These are phyloP conservation scores for Zaprionus africanus DNA, from an alignment of 1,140 invertebrate genomes.

Conservation along the genomic window DNA sequence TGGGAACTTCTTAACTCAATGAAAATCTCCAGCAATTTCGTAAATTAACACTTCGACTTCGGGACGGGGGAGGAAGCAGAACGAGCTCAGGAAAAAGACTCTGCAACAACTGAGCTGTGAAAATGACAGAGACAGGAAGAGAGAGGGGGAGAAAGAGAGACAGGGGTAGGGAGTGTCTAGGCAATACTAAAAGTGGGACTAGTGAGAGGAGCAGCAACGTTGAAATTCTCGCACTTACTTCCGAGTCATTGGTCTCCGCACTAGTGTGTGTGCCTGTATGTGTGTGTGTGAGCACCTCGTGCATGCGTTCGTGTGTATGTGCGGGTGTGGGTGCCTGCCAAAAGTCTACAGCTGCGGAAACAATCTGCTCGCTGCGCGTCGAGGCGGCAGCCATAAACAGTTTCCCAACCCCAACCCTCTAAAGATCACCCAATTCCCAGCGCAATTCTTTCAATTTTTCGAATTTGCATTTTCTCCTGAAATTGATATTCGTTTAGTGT, in stretches of 20 bases:
- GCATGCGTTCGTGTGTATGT: conserved; percentile 7
- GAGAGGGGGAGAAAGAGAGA: neutral
- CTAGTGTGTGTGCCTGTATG: conserved; percentile 19
- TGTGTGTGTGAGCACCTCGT: conserved; percentile 10
- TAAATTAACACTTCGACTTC: conserved; percentile 76
- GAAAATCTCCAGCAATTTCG: conserved; percentile 80
- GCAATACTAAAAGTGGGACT: conserved; percentile 18
- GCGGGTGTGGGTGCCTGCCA: conserved; percentile 47
- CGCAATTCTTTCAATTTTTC: conserved; percentile 60
- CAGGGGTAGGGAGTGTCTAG: neutral
- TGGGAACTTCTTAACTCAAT: conserved; percentile 77
- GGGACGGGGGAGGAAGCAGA: neutral
- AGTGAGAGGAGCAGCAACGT: conserved; percentile 22
- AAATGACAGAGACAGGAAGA: conserved; percentile 39
- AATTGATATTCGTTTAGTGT: conserved; percentile 68
- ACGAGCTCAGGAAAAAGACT: conserved; percentile 8
- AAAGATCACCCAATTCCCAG: neutral
- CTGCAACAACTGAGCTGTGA: conserved; percentile 37
- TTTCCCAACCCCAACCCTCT: conserved; percentile 24
- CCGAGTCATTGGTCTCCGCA: conserved; percentile 64
- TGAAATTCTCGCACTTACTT: conserved; percentile 73
- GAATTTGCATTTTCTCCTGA: conserved; percentile 75
- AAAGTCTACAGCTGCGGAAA: conserved; percentile 75
- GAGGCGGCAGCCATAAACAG: conserved; percentile 77
- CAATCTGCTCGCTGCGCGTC: conserved; percentile 74